These are phyloP conservation scores for Lochmaea capreae DNA, from an alignment of 2,888 invertebrate species.

Conservation along the genomic window DNA sequence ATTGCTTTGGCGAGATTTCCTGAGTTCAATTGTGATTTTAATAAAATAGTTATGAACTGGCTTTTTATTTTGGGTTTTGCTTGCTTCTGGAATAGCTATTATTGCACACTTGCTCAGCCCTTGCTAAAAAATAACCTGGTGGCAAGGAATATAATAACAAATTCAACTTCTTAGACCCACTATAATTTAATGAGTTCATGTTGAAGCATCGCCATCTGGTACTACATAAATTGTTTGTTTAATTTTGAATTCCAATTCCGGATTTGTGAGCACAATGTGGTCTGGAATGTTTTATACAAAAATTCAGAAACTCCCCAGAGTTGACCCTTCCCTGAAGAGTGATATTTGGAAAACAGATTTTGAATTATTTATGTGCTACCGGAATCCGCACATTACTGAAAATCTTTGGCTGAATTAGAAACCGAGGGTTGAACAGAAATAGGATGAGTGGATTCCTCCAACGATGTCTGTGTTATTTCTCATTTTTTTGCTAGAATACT, in stretches of 20 bases:
- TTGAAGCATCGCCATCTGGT: background rate
- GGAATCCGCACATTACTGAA: slow-evolving; percentile 37
- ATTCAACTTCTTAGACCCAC: no score
- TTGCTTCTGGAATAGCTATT: no score
- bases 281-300: slow-evolving; percentile 13
- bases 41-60: no score
- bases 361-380: slow-evolving; percentile 42
- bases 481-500: background rate
- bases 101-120: no score
- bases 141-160: no score
- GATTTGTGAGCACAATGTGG: background rate
- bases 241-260: background rate
- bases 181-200: background rate
- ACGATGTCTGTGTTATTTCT: background rate
- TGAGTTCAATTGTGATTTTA: no score
- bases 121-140: no score
- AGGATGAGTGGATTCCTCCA: slow-evolving; percentile 31
- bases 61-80: no score
- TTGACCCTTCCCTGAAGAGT: slow-evolving; percentile 23
- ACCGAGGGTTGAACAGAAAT: slow-evolving; percentile 24
- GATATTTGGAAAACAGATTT: slow-evolving; percentile 41
- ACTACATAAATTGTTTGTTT: background rate
- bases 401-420: slow-evolving; percentile 36
- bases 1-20: no score
- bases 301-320: slow-evolving; percentile 27